A percentile compares a stretch with the other conserved stretches of the same genome.
Conservation (phyloP, 2,797 vertebrate species). For the Pipistrellus nathusii region DNA sequence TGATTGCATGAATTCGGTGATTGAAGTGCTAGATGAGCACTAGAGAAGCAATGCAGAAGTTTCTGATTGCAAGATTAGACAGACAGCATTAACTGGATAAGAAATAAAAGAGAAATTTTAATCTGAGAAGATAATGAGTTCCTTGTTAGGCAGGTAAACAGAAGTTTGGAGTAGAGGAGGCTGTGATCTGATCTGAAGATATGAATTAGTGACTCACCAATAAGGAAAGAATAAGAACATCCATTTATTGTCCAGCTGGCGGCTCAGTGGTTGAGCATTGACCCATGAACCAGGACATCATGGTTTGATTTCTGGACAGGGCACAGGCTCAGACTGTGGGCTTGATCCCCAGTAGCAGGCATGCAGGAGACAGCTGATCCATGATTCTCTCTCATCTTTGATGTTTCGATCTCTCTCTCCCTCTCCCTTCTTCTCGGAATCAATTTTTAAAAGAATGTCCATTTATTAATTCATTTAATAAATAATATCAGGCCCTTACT, state of each 20-base stretch:
- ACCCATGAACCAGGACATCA: too few relatives aligned
- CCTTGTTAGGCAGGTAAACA: slow-evolving; percentile 2
- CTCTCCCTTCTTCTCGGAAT: too few relatives aligned
- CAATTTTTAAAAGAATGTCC: background rate
- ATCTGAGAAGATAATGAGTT: background rate
- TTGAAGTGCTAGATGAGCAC: background rate
- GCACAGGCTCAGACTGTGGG: too few relatives aligned
- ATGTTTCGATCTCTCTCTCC: too few relatives aligned
- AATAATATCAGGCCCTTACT: background rate
- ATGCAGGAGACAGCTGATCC: too few relatives aligned
- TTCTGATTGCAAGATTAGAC: background rate
- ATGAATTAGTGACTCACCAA: background rate
- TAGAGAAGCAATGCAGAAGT: background rate
- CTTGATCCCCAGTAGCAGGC: too few relatives aligned
- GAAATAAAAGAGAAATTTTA: background rate
- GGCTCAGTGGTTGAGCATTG: too few relatives aligned
- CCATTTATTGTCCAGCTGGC: background rate
- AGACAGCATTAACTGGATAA: background rate
- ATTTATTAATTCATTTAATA: slow-evolving; percentile 38
- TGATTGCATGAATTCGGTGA: background rate
- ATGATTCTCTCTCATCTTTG: too few relatives aligned
- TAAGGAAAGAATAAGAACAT: background rate
- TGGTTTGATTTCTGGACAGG: too few relatives aligned
- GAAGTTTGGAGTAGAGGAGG: slow-evolving; percentile 9
- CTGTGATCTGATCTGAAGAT: background rate